phyloP scores from a whole-genome alignment of 2,113 vertebrate species.

The Perccottus glenii region DNA sequence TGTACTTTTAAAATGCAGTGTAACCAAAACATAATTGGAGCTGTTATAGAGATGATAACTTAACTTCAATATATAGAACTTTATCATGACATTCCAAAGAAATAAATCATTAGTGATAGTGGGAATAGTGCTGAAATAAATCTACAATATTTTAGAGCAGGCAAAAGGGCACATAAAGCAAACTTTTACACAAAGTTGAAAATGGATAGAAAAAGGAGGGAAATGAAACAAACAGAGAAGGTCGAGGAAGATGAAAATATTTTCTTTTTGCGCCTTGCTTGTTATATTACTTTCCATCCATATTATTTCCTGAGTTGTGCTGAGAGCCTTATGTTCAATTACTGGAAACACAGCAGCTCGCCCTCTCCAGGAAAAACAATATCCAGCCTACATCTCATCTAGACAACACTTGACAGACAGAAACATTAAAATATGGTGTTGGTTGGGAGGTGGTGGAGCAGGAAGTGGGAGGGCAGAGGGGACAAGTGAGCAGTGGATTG shows the following conservation, averaged over 20 bases:
- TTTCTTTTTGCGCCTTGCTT: slow-evolving; percentile 55
- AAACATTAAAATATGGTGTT: slow-evolving; percentile 57
- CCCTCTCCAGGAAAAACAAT: slow-evolving; percentile 65
- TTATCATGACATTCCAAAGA: no score
- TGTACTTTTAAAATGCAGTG: no score
- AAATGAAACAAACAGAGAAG: slow-evolving; percentile 43
- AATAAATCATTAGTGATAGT: no score
- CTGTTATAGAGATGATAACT: no score
- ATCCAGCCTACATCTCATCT: slow-evolving; percentile 67
- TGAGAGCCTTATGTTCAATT: slow-evolving; percentile 80
- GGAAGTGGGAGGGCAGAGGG: slow-evolving; percentile 3
- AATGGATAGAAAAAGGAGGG: slow-evolving; percentile 11
- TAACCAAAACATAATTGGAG: no score
- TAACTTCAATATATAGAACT: no score
- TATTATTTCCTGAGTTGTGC: slow-evolving; percentile 68
- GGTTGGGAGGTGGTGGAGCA: slow-evolving; percentile 13
- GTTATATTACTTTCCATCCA: slow-evolving; percentile 61
- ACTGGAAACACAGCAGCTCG: slow-evolving; percentile 71
- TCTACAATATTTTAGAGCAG: no score
- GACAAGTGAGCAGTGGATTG: slow-evolving; percentile 27
- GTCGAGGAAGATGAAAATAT: slow-evolving; percentile 46
- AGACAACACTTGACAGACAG: slow-evolving; percentile 61
- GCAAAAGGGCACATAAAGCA: no score
- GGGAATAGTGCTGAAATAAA: no score
- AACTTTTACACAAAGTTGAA: slow-evolving; percentile 15